Evolutionary conservation across 2,888 invertebrate species (phyloP).

Genomic region (Synergus umbraculus): DNA sequence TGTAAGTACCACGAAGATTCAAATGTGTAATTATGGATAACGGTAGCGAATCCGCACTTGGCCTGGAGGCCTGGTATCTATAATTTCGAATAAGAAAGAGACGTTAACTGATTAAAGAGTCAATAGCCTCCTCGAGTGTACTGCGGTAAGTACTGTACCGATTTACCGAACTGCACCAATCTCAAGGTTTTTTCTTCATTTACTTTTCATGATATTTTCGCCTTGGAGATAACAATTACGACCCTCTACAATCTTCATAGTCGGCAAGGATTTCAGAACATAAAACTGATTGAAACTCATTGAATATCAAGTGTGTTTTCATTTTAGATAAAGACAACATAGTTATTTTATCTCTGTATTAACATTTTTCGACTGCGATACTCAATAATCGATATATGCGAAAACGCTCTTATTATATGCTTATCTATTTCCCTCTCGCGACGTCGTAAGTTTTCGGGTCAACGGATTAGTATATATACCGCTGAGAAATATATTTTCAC

Average conservation of each 20-base stretch:
- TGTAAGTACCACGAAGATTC: neutral
- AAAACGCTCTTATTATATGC: conserved; percentile 11
- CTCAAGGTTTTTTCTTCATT: conserved; percentile 29
- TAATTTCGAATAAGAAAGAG: conserved; percentile 24
- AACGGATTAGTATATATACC: neutral
- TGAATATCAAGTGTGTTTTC: neutral
- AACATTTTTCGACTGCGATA: neutral
- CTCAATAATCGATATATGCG: conserved; percentile 32
- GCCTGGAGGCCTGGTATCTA: conserved; percentile 13
- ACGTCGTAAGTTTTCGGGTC: conserved; percentile 23
- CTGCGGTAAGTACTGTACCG: conserved; percentile 6
- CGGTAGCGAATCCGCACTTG: conserved; percentile 30
- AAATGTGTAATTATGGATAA: conserved; percentile 33
- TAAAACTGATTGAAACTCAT: conserved; percentile 6
- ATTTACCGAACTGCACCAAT: neutral
- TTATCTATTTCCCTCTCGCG: conserved; percentile 12
- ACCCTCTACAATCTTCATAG: neutral
- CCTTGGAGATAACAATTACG: conserved; percentile 29
- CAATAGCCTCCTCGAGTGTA: conserved; percentile 21
- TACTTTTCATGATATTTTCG: conserved; percentile 31
- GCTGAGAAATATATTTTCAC: neutral
- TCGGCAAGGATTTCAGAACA: neutral
- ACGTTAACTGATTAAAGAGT: conserved; percentile 19
- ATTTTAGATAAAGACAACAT: neutral
- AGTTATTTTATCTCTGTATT: neutral